Percentiles rank a stretch among this genome's conserved stretches.
These are phyloP conservation scores for Melitaea cinxia DNA, from an alignment of 1,140 invertebrate genomes.

Conservation along the genomic window DNA sequence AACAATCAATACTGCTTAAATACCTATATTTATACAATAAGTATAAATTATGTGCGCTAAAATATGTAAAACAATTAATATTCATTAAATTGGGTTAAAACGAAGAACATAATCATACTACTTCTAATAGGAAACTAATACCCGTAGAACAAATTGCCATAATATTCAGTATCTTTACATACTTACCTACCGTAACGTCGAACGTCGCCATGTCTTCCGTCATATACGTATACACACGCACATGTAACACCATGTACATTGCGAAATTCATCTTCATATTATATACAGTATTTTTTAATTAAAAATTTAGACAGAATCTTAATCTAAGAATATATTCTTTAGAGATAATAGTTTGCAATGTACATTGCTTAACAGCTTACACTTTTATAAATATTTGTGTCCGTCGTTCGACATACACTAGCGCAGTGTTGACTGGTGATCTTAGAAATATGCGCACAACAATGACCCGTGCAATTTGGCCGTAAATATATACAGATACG, in stretches of 20 bases:
- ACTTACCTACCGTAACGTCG: background rate
- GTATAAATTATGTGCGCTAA: constrained; percentile 64
- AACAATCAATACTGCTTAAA: constrained; percentile 72
- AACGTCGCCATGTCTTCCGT: background rate
- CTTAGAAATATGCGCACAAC: constrained; percentile 1
- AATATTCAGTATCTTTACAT: constrained; percentile 38
- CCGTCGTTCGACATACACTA: background rate
- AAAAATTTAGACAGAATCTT: constrained; percentile 57
- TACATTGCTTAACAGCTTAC: constrained; percentile 3
- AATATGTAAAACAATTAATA: constrained; percentile 62
- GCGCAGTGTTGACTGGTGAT: background rate
- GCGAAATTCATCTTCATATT: constrained; percentile 33
- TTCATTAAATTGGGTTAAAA: constrained; percentile 63
- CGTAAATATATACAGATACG: constrained; percentile 61
- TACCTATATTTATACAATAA: constrained; percentile 60
- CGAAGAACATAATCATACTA: constrained; percentile 72
- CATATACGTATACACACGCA: constrained; percentile 1
- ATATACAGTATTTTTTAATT: constrained; percentile 17
- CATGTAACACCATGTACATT: constrained; percentile 10
- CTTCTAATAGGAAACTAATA: constrained; percentile 80
- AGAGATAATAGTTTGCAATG: constrained; percentile 45
- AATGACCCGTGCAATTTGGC: constrained; percentile 6
- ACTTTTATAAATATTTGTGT: background rate
- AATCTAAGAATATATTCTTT: constrained; percentile 49
- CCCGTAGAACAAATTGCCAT: constrained; percentile 79